A percentile compares a stretch with the other conserved stretches of the same genome.
phyloP scores from a whole-genome alignment of 2,113 vertebrate genomes.

The Heterotilapia buettikoferi region DNA sequence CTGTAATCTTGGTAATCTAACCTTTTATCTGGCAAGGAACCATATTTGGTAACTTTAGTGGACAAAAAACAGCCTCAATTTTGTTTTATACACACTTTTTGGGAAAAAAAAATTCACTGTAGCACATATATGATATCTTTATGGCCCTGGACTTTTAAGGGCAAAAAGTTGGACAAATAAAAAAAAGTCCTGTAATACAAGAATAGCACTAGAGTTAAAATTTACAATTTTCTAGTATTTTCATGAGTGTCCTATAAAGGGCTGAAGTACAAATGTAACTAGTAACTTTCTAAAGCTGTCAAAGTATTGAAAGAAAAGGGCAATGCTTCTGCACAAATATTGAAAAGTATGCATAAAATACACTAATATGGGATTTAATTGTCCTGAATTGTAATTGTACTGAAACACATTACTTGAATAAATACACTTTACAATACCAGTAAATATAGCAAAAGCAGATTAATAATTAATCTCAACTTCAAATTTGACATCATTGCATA shows the following conservation, averaged over 20 bases:
- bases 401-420: background rate
- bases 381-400: background rate
- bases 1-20: background rate
- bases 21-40: background rate
- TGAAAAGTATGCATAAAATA: background rate
- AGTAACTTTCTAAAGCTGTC: background rate
- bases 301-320: background rate
- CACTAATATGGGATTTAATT: background rate
- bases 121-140: background rate
- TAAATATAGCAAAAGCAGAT: background rate
- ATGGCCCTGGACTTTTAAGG: background rate
- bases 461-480: background rate
- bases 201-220: background rate
- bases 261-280: background rate
- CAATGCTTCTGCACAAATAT: background rate
- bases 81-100: background rate
- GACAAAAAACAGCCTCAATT: background rate
- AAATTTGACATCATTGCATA: background rate
- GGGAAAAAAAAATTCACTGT: rapidly evolving
- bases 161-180: rapidly evolving
- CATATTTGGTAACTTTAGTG: background rate
- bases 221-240: background rate
- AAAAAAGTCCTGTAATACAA: background rate
- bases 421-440: background rate
- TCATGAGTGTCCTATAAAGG: rapidly evolving